Evolutionary conservation across 2,888 invertebrate species (phyloP).

Genomic region (Theodoxus fluviatilis): DNA sequence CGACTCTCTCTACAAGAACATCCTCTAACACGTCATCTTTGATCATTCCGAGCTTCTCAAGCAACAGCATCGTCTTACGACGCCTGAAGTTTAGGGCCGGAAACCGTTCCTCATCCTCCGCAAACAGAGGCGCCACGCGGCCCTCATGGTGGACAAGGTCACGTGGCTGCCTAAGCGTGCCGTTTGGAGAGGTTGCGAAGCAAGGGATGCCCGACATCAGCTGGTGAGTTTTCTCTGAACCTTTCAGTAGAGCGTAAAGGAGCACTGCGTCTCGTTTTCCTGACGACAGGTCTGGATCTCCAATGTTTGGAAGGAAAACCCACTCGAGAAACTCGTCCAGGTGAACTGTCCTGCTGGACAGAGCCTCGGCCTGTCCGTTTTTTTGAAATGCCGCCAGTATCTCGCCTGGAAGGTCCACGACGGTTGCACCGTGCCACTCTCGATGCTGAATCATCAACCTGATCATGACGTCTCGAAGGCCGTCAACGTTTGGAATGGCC

Average conservation of each 20-base stretch:
- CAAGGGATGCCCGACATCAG: constrained; percentile 39
- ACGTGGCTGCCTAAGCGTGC: constrained; percentile 35
- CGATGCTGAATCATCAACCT: constrained; percentile 27
- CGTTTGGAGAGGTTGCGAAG: constrained; percentile 45
- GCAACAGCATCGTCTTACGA: constrained; percentile 16
- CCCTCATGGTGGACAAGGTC: constrained; percentile 45
- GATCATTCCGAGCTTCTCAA: constrained; percentile 41
- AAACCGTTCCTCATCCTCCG: constrained; percentile 42
- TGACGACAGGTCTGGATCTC: constrained; percentile 21
- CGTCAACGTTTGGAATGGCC: constrained; percentile 21
- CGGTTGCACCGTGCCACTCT: constrained; percentile 18
- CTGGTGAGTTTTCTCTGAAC: constrained; percentile 38
- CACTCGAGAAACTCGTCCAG: constrained; percentile 35
- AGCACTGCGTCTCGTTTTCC: constrained; percentile 33
- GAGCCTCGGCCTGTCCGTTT: constrained; percentile 9
- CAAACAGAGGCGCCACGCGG: constrained; percentile 39
- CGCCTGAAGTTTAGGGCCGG: constrained; percentile 33
- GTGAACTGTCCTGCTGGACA: constrained; percentile 25
- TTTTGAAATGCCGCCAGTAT: constrained; percentile 28
- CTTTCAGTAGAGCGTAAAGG: constrained; percentile 36
- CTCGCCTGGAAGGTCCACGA: constrained; percentile 29
- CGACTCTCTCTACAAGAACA: constrained; percentile 34
- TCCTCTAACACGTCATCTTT: constrained; percentile 34
- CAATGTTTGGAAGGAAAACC: constrained; percentile 42
- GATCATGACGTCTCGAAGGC: constrained; percentile 25